These are phyloP conservation scores for Procambarus clarkii DNA, from an alignment of 1,140 invertebrate species.

Conservation along the genomic window DNA sequence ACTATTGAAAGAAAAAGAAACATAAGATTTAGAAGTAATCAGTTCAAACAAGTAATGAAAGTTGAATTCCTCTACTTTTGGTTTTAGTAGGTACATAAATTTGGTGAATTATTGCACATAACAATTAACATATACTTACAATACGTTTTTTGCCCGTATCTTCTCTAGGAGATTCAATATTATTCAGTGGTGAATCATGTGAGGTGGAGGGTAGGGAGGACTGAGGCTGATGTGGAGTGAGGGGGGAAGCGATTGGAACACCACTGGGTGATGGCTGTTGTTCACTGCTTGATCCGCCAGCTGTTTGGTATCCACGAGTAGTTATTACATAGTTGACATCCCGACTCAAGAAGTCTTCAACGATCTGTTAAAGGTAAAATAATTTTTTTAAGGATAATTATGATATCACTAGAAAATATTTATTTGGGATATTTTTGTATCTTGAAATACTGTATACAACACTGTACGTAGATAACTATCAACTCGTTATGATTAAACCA, in stretches of 20 bases:
- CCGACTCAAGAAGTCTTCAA: conserved; percentile 64
- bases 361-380: conserved; percentile 31
- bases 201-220: conserved; percentile 60
- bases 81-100: too few relatives aligned
- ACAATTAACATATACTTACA: neutral
- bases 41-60: too few relatives aligned
- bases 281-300: conserved; percentile 61
- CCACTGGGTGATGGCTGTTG: conserved; percentile 59
- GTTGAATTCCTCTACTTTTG: too few relatives aligned
- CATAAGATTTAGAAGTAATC: too few relatives aligned
- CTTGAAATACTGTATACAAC: neutral
- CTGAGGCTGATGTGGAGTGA: conserved; percentile 55
- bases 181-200: conserved; percentile 57
- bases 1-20: too few relatives aligned
- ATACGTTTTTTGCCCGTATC: conserved; percentile 60
- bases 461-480: too few relatives aligned
- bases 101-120: too few relatives aligned
- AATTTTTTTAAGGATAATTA: neutral
- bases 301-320: conserved; percentile 14
- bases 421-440: neutral
- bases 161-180: conserved; percentile 57
- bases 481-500: too few relatives aligned
- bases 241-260: conserved; percentile 34
- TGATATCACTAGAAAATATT: neutral
- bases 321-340: conserved; percentile 67